Conservation (phyloP, 2,888 invertebrate genomes). For the Trisateles emortualis region DNA sequence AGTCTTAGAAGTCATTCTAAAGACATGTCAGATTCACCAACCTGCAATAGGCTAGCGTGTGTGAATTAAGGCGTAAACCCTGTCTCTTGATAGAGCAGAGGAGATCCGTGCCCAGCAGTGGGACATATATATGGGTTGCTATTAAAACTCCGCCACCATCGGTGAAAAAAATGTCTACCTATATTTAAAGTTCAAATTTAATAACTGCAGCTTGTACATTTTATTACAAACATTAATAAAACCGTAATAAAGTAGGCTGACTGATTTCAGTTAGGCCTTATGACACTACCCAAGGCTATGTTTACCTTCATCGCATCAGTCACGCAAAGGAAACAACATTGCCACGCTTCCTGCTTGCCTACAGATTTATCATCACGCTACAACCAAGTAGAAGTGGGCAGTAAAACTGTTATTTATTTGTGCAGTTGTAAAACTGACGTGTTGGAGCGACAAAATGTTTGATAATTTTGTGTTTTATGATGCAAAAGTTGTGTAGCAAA, state of each 20-base stretch:
- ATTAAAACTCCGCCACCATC: too few species aligned
- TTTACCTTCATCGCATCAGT: constrained; percentile 22
- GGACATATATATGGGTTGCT: too few species aligned
- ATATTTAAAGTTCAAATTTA: not conserved
- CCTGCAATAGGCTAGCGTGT: too few species aligned
- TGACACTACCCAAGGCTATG: constrained; percentile 20
- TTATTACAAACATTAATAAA: not conserved
- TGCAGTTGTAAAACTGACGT: constrained; percentile 25
- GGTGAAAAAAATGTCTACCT: not conserved
- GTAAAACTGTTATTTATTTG: constrained; percentile 31
- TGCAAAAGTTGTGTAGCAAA: not conserved
- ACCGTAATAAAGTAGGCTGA: constrained; percentile 5
- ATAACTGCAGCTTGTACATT: not conserved
- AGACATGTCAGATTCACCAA: too few species aligned
- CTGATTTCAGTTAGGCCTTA: constrained; percentile 19
- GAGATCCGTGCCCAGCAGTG: too few species aligned
- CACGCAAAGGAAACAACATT: constrained; percentile 38
- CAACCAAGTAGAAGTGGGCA: constrained; percentile 21
- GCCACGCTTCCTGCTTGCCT: constrained; percentile 24
- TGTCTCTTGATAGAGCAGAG: too few species aligned
- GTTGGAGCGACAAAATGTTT: not conserved
- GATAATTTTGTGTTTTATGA: not conserved
- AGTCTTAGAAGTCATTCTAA: too few species aligned
- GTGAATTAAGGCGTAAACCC: too few species aligned
- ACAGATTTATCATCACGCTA: constrained; percentile 42